Evolutionary conservation across 2,888 invertebrate species (phyloP).

Genomic region (Phragmatobia fuliginosa): DNA sequence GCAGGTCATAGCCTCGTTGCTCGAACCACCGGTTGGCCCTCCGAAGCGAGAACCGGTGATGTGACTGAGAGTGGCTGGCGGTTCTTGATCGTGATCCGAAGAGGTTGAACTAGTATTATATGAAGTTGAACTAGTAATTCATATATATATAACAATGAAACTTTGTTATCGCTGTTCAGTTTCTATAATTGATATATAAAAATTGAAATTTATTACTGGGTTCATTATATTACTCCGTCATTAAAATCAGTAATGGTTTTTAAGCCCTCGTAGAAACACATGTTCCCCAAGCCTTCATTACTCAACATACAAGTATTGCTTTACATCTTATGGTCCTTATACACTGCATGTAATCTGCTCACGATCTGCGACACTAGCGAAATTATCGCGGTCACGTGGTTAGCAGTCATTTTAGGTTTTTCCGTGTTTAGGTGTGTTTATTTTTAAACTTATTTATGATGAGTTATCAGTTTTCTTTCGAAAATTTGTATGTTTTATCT

Average conservation of each 20-base stretch:
- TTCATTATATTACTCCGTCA: slow-evolving; percentile 18
- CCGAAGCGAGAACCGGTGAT: too few relatives aligned
- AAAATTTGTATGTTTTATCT: background rate
- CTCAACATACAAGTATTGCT: slow-evolving; percentile 31
- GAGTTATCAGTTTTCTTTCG: background rate
- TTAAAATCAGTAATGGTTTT: slow-evolving; percentile 23
- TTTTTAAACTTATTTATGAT: background rate
- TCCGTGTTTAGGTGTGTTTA: background rate
- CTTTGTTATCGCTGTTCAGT: background rate
- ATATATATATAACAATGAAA: background rate
- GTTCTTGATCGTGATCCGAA: too few relatives aligned
- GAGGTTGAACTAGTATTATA: too few relatives aligned
- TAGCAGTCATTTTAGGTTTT: background rate
- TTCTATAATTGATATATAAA: slow-evolving; percentile 6
- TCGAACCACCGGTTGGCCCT: too few relatives aligned
- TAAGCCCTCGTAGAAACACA: slow-evolving; percentile 26
- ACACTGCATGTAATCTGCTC: background rate
- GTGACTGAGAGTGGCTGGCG: too few relatives aligned
- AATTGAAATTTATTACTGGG: slow-evolving; percentile 12
- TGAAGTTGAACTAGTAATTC: too few relatives aligned
- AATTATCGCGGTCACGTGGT: background rate
- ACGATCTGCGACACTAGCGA: background rate
- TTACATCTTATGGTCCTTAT: slow-evolving; percentile 30
- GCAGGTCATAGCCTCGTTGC: too few relatives aligned
- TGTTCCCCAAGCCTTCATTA: slow-evolving; percentile 21